Evolutionary conservation across 2,888 invertebrate species (phyloP).

Genomic region (Epirrhoe tristata): DNA sequence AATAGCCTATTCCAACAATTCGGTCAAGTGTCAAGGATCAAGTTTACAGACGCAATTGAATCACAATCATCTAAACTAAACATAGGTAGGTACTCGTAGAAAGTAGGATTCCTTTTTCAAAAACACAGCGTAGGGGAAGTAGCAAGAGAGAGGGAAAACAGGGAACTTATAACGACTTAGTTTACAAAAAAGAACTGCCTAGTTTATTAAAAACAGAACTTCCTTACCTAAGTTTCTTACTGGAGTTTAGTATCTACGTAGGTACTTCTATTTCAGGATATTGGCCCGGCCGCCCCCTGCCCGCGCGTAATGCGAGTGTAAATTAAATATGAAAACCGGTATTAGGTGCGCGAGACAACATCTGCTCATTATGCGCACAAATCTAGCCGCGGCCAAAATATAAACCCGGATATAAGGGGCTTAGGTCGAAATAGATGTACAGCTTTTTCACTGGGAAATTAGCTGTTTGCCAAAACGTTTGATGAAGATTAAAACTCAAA

Average conservation of each 20-base stretch:
- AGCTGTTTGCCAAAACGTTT: neutral
- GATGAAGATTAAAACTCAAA: no score
- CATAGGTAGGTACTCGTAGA: no score
- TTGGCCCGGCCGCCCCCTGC: constrained; percentile 25
- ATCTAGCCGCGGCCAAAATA: constrained; percentile 27
- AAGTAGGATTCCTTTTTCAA: no score
- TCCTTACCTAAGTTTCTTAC: neutral
- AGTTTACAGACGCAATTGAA: no score
- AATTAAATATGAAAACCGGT: constrained; percentile 51
- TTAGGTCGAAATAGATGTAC: constrained; percentile 18
- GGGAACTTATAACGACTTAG: no score
- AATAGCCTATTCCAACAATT: no score
- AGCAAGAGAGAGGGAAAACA: no score
- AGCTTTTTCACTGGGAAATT: constrained; percentile 1
- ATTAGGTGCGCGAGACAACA: constrained; percentile 44
- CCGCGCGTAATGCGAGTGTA: constrained; percentile 43
- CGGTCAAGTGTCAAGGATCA: no score
- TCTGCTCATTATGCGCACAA: constrained; percentile 41
- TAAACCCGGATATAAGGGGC: constrained; percentile 19
- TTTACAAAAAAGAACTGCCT: no score
- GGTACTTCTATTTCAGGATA: neutral
- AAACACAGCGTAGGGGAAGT: no score
- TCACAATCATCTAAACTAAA: no score
- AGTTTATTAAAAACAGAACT: no score
- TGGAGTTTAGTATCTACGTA: constrained; percentile 10